Evolutionary conservation across 2,888 invertebrate genomes (phyloP).

Genomic region (Ophioninae sp.): DNA sequence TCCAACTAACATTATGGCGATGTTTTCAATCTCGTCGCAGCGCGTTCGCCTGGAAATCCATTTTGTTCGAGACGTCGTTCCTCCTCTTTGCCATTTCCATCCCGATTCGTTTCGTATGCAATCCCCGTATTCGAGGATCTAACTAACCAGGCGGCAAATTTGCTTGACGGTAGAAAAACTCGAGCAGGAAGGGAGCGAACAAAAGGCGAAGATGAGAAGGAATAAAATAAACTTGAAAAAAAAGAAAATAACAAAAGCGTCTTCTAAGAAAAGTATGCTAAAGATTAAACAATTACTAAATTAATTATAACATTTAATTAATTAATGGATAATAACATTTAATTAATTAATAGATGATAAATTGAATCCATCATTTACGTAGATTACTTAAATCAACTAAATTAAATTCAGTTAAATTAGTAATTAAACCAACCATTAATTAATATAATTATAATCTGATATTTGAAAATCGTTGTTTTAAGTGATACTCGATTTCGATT

Average conservation of each 20-base stretch:
- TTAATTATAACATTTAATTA: too few relatives aligned
- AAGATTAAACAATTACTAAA: too few relatives aligned
- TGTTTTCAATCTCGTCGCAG: neutral
- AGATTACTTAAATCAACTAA: too few relatives aligned
- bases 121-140: neutral
- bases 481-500: too few relatives aligned
- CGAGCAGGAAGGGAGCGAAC: neutral
- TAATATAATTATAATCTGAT: too few relatives aligned
- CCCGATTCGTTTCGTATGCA: constrained; percentile 1
- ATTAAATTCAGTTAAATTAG: too few relatives aligned
- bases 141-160: constrained; percentile 10
- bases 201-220: neutral
- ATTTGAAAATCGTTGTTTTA: too few relatives aligned
- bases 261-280: too few relatives aligned
- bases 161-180: neutral
- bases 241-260: neutral
- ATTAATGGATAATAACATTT: too few relatives aligned
- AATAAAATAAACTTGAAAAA: neutral
- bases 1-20: neutral
- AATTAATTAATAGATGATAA: too few relatives aligned
- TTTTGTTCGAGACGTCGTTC: neutral
- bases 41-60: neutral
- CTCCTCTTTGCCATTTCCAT: neutral
- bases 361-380: too few relatives aligned
- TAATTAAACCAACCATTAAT: too few relatives aligned